These are phyloP conservation scores for Anticlea derivata DNA, from an alignment of 2,888 invertebrate species.

Conservation along the genomic window DNA sequence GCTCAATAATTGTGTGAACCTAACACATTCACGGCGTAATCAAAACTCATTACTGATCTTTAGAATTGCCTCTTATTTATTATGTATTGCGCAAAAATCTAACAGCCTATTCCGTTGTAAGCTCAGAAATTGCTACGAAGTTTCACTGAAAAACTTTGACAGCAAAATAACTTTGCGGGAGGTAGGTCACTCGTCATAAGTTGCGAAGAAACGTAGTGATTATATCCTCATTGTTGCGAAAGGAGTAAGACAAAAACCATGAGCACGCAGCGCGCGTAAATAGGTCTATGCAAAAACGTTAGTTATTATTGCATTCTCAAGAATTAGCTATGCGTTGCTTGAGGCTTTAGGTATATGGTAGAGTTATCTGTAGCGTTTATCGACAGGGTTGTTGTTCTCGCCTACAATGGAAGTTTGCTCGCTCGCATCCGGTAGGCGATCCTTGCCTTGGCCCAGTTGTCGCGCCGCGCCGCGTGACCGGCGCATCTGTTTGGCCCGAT, in stretches of 20 bases:
- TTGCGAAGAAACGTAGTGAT: background rate
- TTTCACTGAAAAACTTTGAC: background rate
- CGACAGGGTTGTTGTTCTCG: slow-evolving; percentile 31
- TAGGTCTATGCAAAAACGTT: background rate
- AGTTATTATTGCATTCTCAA: background rate
- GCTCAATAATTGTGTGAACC: slow-evolving; percentile 70
- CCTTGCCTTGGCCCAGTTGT: slow-evolving; percentile 77
- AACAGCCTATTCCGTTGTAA: slow-evolving; percentile 24
- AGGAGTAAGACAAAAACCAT: too few species aligned
- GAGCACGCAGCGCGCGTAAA: too few species aligned
- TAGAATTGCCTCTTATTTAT: slow-evolving; percentile 56
- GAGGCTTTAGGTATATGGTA: slow-evolving; percentile 1
- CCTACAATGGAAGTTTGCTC: slow-evolving; percentile 44
- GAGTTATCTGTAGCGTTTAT: slow-evolving; percentile 19
- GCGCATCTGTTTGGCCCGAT: slow-evolving; percentile 54
- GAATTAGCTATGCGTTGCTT: background rate
- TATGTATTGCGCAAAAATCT: slow-evolving; percentile 43
- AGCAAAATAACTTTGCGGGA: background rate
- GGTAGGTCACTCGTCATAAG: background rate
- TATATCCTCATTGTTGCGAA: too few species aligned
- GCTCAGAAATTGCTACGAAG: slow-evolving; percentile 26
- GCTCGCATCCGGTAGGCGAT: slow-evolving; percentile 61
- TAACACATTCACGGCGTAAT: slow-evolving; percentile 60
- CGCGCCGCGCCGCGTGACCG: slow-evolving; percentile 58
- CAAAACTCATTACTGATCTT: slow-evolving; percentile 57